Percentiles rank a stretch among this genome's conserved stretches.
Evolutionary conservation across 2,113 vertebrate species (phyloP).

Genomic region (Sinocyclocheilus anophthalmus): DNA sequence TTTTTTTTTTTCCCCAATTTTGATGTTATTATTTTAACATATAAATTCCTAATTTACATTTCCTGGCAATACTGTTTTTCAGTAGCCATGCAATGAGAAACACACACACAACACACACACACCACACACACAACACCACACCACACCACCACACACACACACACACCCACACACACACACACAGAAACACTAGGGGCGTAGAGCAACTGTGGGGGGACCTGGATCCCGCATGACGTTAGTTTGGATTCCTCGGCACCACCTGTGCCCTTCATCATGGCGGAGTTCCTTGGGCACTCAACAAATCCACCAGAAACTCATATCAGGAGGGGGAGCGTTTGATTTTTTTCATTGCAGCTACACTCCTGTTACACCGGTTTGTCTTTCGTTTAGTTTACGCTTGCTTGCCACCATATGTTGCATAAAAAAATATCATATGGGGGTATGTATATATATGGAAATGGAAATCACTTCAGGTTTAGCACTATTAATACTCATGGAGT

Average conservation of each 20-base stretch:
- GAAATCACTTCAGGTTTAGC: too few relatives aligned
- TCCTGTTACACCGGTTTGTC: neutral
- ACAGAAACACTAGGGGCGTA: neutral
- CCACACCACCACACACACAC: too few relatives aligned
- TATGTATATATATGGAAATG: too few relatives aligned
- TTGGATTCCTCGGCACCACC: constrained; percentile 29
- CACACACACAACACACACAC: too few relatives aligned
- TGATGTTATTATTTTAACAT: neutral
- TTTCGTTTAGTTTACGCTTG: neutral
- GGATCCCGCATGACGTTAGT: neutral
- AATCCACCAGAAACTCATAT: constrained; percentile 7
- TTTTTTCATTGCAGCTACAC: neutral
- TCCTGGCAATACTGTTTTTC: constrained; percentile 1
- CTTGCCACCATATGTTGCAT: neutral
- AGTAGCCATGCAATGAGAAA: neutral
- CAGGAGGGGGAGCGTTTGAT: neutral
- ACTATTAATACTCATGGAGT: too few relatives aligned
- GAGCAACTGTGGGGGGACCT: neutral
- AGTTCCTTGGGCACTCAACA: constrained; percentile 24
- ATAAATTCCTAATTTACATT: neutral
- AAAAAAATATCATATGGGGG: too few relatives aligned
- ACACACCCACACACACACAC: too few relatives aligned
- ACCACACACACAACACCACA: too few relatives aligned
- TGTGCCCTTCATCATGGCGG: constrained; percentile 1
- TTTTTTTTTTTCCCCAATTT: too few relatives aligned